Base-by-base conservation (phyloP, 1,140 invertebrate species). In the Drosophila navojoa region DNA sequence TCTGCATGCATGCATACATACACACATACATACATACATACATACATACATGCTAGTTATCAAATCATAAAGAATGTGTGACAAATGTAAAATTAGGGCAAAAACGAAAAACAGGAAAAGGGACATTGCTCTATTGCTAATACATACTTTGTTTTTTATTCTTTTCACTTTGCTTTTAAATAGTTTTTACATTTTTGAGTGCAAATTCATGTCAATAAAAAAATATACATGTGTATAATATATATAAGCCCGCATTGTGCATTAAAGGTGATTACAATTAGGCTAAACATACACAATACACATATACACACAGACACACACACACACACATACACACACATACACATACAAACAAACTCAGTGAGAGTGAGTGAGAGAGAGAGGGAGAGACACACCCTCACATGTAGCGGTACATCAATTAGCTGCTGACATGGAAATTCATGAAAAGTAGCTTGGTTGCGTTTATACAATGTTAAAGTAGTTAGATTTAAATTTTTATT, bases 381-480 rank as follows among this genome's bases (percentile, higher is more conserved):
- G 29, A 9, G 29, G 6, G 29, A 32, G 29, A 32, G 32, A 32
- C 32, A 32, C 32, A 2, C 32, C 32, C 32, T 32, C 32, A 32
- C 32, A 9, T 7, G 22, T 15, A 22, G 19, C n/a, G 13, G 13
- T 10, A 5, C 50, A 63, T 61, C 57, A 57, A 63, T 71, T 76
- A 74, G 62, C 32, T 22, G 40, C 19, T 53, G 40, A 54, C 55
- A 72, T 45, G 47, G 27, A 60, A 67, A 67, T 40, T 53, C 63
- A 67, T 45, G 7, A 32, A 66, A 73, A 76, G 64, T 55, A 67
- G 71, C 62, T 77, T 47, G 69, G 47, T 38, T 55, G 64, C 49
- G 62, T 74, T 47, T 71, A 62, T 69, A 71, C 78, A 76, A 70
- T 58, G 71, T 61, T 73, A 85, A 73, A 77, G 77, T 85, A 79